Evolutionary conservation across 2,888 invertebrate species (phyloP).

Genomic region (Loripinus fragilis): DNA sequence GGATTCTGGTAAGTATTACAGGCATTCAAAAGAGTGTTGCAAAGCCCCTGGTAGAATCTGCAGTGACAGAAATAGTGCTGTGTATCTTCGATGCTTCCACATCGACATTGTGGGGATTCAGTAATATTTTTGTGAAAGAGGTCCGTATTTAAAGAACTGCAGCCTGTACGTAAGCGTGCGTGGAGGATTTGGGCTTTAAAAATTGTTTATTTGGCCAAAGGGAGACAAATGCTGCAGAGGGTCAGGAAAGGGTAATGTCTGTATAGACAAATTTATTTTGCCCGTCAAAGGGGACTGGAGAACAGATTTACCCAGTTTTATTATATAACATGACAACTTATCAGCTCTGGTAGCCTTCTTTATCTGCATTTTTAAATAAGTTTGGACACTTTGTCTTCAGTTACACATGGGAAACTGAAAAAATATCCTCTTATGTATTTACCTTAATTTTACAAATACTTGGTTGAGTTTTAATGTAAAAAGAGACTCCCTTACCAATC

Average conservation of each 20-base stretch:
- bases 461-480: not conserved
- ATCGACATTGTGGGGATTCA: no score
- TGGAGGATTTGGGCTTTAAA: no score
- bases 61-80: no score
- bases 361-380: not conserved
- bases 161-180: no score
- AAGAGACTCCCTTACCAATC: not conserved
- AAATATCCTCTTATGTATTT: not conserved
- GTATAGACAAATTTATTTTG: not conserved
- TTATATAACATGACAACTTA: not conserved
- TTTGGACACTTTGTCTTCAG: not conserved
- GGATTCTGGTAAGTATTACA: no score
- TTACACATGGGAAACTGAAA: not conserved
- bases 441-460: slow-evolving; percentile 1
- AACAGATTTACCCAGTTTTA: not conserved
- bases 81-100: no score
- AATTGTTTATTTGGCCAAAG: no score
- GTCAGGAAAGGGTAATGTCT: not conserved
- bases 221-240: not conserved
- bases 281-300: no score
- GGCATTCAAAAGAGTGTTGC: no score
- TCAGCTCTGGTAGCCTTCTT: not conserved
- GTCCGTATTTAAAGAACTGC: no score
- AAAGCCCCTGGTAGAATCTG: no score
- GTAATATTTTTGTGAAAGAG: no score